Base-by-base conservation (phyloP, 2,797 vertebrate genomes). In the Scomberomorus guttatus region DNA sequence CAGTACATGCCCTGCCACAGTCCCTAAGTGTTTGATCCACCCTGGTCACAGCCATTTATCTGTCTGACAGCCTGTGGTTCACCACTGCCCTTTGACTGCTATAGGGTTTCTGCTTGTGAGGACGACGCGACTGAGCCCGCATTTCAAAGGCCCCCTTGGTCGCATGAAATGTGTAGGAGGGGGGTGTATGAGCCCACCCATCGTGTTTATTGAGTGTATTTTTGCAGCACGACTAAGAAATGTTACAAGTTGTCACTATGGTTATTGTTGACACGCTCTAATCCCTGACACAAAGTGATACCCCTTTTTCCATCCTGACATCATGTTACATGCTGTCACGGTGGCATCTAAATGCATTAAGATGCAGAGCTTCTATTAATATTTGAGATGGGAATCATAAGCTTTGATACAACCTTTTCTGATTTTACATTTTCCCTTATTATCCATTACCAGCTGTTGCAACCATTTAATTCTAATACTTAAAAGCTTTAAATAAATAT, bases 31-130 rank as follows among this genome's bases (percentile, higher is more conserved):
- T 77, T 62, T 76, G 52, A 80, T 39, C 64, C 29, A 12, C 70
- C 22, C 61, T 17, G 56, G 67, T 72, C 65, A 69, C 56, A 39
- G 51, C 39, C 55, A 24, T 68, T 65, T 66, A 37, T 81, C 73
- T 58, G 51, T 84, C 69, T 74, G 63, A 57, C 67, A 72, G 20
- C 1, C 29, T 64, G 81, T 9, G 77, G 77, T 68, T 76, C 51
- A 77, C 63, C 75, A 8, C 67, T 14, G 51, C 62, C 59, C 61
- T 63, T 55, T 42, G 68, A 46, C 42, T 22, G 57, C n/a, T 17
- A 37, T 22, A n/a, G 17, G 57, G 27, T 70, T 79, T 71, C 37
- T 58, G 55, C 60, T 50, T 42, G 24, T 56, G 55, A 77, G 55
- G 71, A 72, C 8, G 3, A 60, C 18, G 25, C 4, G 54, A 46